These are phyloP conservation scores for Gorsachius magnificus DNA, from an alignment of 2,797 vertebrate species.

Conservation along the genomic window DNA sequence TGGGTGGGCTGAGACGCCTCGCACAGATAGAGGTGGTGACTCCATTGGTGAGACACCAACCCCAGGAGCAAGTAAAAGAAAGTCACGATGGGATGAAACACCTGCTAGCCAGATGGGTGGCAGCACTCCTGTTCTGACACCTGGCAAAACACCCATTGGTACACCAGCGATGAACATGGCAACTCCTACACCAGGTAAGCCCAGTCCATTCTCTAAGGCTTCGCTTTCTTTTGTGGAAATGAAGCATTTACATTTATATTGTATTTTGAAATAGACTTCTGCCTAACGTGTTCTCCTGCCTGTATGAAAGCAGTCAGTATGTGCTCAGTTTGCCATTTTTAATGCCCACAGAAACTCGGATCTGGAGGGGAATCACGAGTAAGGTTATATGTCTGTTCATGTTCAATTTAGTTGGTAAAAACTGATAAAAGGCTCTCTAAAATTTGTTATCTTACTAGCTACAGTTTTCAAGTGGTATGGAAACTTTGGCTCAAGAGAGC, in stretches of 20 bases:
- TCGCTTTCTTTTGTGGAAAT: not conserved
- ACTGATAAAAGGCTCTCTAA: not conserved
- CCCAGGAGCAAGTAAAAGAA: conserved; percentile 96
- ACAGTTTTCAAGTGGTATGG: not conserved
- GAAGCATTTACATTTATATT: not conserved
- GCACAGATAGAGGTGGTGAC: conserved; percentile 95
- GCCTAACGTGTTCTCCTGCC: not conserved
- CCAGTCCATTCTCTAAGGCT: not conserved
- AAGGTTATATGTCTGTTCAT: not conserved
- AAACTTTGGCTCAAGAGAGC: not conserved
- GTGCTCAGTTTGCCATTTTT: not conserved
- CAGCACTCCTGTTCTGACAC: conserved; percentile 94
- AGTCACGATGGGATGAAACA: conserved; percentile 98
- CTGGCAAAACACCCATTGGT: conserved; percentile 96
- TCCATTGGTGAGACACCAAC: conserved; percentile 97
- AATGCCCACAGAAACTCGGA: not conserved
- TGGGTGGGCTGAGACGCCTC: conserved; percentile 96
- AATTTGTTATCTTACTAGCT: not conserved
- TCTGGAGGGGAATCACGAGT: not conserved
- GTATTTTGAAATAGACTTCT: not conserved
- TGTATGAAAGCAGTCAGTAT: not conserved
- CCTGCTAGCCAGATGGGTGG: conserved; percentile 99
- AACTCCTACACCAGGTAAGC: conserved; percentile 94
- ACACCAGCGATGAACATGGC: conserved; percentile 99
- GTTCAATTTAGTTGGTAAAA: not conserved